phyloP scores from a whole-genome alignment of 2,888 invertebrate species.

The Callimorpha dominula region DNA sequence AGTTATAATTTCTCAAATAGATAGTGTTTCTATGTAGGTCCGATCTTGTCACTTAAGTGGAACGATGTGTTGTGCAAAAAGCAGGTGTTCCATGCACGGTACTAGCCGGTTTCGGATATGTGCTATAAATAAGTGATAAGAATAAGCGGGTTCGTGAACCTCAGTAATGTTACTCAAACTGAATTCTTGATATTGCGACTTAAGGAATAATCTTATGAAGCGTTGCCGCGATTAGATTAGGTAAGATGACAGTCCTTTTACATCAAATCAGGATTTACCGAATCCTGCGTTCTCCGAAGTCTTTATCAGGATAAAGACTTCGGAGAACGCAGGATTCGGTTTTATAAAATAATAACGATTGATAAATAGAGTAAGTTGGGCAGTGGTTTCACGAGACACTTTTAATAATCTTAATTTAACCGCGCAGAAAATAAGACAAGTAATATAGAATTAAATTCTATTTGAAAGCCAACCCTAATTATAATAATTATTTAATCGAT shows the following conservation, averaged over 20 bases:
- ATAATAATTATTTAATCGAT: too few species aligned
- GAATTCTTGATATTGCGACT: too few species aligned
- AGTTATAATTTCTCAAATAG: constrained; percentile 53
- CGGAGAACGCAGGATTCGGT: neutral
- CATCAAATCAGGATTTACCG: too few species aligned
- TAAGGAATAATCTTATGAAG: neutral
- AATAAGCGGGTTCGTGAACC: neutral
- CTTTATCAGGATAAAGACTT: neutral
- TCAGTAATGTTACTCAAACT: neutral
- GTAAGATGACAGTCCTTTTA: neutral
- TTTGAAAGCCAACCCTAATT: neutral
- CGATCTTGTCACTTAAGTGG: constrained; percentile 53
- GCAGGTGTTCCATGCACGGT: constrained; percentile 42
- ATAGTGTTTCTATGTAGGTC: constrained; percentile 43
- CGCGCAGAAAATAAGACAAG: too few species aligned
- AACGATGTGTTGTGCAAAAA: constrained; percentile 52
- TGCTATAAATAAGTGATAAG: constrained; percentile 15
- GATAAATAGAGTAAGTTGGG: neutral
- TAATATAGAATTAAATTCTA: neutral
- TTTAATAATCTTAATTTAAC: neutral
- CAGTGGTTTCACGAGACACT: too few species aligned
- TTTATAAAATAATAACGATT: neutral
- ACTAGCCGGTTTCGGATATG: constrained; percentile 12
- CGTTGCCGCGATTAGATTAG: neutral
- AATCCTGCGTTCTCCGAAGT: too few species aligned